phyloP scores from a whole-genome alignment of 1,140 invertebrate species.

The Solenopsis invicta region DNA sequence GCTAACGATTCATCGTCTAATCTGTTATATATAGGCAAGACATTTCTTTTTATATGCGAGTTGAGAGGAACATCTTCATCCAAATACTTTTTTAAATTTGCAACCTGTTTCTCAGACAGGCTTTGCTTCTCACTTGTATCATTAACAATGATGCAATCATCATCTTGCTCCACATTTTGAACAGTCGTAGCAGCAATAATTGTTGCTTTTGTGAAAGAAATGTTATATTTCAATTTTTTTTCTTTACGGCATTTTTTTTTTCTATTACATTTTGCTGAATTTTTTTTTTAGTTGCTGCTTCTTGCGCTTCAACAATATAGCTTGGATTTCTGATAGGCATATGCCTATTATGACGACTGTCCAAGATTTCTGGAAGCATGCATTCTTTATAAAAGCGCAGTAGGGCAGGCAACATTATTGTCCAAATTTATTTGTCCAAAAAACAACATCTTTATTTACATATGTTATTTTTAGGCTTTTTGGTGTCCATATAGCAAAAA shows the following conservation, averaged over 20 bases:
- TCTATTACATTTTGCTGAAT: background rate
- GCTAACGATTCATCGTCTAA: background rate
- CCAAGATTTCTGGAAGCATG: background rate
- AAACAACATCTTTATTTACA: background rate
- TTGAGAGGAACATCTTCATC: background rate
- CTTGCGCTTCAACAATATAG: background rate
- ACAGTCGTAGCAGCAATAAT: background rate
- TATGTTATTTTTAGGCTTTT: background rate
- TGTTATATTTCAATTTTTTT: background rate
- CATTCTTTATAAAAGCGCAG: background rate
- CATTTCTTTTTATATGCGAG: background rate
- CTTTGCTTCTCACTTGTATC: background rate
- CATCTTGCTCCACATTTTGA: background rate
- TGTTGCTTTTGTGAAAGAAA: background rate
- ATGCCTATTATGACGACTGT: background rate
- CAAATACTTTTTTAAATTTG: background rate
- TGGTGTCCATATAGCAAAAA: background rate
- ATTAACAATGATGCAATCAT: background rate
- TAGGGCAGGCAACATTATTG: background rate
- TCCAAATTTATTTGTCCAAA: background rate
- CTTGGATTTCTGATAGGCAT: background rate
- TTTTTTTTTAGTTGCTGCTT: background rate
- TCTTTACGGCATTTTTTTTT: background rate
- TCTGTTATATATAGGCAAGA: too few relatives aligned
- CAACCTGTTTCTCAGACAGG: background rate